These are phyloP conservation scores for Erythrolamprus reginae DNA, from an alignment of 2,113 vertebrate species.

Conservation along the genomic window DNA sequence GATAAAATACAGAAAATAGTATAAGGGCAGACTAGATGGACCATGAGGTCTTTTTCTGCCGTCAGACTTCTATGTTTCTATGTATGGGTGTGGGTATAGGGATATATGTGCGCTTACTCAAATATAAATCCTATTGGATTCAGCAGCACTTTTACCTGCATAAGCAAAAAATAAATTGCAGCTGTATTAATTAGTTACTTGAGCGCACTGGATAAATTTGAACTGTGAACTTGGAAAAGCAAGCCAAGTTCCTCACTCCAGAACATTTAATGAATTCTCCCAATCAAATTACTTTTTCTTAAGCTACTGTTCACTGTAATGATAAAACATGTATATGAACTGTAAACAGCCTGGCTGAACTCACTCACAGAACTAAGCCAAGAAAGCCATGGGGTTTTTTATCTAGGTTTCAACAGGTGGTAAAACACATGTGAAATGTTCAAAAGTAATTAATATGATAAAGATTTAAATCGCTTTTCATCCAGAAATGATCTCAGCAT, in stretches of 20 bases:
- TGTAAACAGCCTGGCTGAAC: background rate
- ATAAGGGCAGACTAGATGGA: too few species aligned
- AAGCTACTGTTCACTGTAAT: background rate
- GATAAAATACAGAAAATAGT: too few species aligned
- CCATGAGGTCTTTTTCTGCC: too few species aligned
- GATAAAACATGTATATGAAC: background rate
- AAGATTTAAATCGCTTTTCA: background rate
- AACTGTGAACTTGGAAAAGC: background rate
- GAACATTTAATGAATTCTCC: background rate
- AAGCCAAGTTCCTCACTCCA: background rate
- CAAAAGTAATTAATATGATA: fast-evolving
- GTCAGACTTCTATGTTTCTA: too few species aligned
- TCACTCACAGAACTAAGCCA: background rate
- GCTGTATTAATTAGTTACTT: background rate
- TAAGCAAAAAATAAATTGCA: background rate
- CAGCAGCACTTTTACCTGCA: background rate
- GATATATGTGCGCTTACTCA: background rate
- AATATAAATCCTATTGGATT: background rate
- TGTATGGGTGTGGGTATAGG: too few species aligned
- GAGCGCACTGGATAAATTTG: background rate
- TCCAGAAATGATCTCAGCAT: background rate
- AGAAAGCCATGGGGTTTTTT: background rate
- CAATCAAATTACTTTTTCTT: background rate
- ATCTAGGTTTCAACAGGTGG: background rate
- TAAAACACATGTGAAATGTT: background rate